Conservation (phyloP, 2,888 invertebrate species). For the Ctena decussata region DNA sequence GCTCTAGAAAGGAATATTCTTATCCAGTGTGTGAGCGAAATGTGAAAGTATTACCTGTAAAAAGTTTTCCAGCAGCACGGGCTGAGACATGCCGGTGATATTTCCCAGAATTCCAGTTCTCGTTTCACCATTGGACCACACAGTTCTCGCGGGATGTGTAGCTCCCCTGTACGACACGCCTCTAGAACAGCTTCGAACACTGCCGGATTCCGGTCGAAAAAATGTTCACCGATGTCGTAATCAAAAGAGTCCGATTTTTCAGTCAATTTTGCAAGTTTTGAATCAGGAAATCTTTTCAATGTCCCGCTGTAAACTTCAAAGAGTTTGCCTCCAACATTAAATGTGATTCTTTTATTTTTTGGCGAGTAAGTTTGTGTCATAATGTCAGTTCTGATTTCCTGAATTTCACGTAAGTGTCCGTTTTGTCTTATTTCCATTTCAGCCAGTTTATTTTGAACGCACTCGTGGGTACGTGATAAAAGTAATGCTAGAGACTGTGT, state of each 20-base stretch:
- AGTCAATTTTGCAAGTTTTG: conserved; percentile 12
- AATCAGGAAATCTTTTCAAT: conserved; percentile 1
- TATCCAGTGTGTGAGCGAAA: too few species aligned
- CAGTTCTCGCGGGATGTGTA: conserved; percentile 35
- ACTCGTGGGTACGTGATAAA: too few species aligned
- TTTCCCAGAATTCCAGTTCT: conserved; percentile 40
- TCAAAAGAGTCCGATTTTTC: conserved; percentile 19
- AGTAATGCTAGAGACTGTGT: too few species aligned
- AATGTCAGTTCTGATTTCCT: too few species aligned
- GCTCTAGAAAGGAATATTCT: too few species aligned
- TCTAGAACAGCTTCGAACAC: conserved; percentile 38
- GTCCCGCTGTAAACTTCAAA: conserved; percentile 19
- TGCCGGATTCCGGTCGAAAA: conserved; percentile 46
- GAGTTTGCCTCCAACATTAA: conserved; percentile 29
- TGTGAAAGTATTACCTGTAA: conserved; percentile 23
- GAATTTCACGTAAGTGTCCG: too few species aligned
- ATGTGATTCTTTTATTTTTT: background rate
- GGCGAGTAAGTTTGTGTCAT: too few species aligned
- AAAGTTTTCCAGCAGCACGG: conserved; percentile 41
- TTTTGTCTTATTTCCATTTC: too few species aligned
- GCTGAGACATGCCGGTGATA: conserved; percentile 19
- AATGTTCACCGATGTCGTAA: conserved; percentile 24
- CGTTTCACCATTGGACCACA: conserved; percentile 23
- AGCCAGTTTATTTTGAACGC: too few species aligned
- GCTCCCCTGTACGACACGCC: conserved; percentile 25